Percentiles rank a stretch among this genome's conserved stretches.
phyloP scores from a whole-genome alignment of 2,888 invertebrate species.

The Scaptomyza tumidula region DNA sequence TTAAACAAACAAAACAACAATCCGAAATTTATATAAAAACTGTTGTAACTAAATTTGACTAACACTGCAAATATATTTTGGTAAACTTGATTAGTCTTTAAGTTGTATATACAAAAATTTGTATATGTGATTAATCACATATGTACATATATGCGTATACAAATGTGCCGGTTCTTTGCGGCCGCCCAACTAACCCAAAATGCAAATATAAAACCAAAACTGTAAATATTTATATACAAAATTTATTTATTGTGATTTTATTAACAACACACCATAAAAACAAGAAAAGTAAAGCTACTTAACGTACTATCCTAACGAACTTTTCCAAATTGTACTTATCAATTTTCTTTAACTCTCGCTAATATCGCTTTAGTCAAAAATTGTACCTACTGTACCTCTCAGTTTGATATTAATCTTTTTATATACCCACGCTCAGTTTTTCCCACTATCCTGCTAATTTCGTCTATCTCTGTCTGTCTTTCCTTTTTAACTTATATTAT shows the following conservation, averaged over 20 bases:
- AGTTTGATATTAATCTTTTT: conserved; percentile 26
- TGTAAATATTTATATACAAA: conserved; percentile 76
- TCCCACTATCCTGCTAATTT: conserved; percentile 28
- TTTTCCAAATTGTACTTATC: conserved; percentile 74
- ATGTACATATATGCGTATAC: conserved; percentile 73
- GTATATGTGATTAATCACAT: conserved; percentile 70
- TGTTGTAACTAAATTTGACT: conserved; percentile 82
- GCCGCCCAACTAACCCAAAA: conserved; percentile 53
- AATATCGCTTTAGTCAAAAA: conserved; percentile 61
- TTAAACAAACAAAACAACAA: conserved; percentile 29
- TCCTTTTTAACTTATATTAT: conserved; percentile 37
- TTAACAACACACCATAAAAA: conserved; percentile 61
- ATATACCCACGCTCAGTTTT: conserved; percentile 20
- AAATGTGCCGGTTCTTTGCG: conserved; percentile 49
- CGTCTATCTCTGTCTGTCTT: conserved; percentile 28
- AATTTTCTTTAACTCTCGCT: conserved; percentile 55
- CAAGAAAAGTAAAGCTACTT: conserved; percentile 41
- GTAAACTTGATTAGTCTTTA: conserved; percentile 78
- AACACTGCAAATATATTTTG: conserved; percentile 73
- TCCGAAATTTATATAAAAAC: conserved; percentile 35
- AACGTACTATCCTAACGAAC: conserved; percentile 51
- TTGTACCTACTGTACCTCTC: conserved; percentile 38
- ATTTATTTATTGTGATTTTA: conserved; percentile 71
- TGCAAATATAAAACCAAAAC: conserved; percentile 41
- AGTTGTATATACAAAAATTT: conserved; percentile 80